Evolutionary conservation across 2,888 invertebrate genomes (phyloP).

Genomic region (Flexamia atlantica): DNA sequence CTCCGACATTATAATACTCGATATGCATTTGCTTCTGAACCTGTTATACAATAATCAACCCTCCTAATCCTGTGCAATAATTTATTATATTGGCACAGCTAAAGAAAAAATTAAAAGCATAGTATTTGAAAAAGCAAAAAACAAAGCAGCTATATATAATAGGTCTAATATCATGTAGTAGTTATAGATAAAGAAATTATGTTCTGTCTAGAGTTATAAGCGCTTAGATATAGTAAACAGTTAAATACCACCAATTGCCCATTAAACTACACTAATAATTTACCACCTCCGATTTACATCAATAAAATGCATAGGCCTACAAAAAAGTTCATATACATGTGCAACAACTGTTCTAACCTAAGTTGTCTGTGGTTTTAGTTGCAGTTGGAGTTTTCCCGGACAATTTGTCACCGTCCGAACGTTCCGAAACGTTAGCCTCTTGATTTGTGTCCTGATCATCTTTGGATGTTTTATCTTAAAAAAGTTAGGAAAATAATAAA

Average conservation of each 20-base stretch:
- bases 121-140: too few relatives aligned
- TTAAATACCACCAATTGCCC: not conserved
- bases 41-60: too few relatives aligned
- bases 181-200: too few relatives aligned
- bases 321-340: not conserved
- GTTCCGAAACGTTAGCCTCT: conserved; percentile 5
- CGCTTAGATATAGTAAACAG: not conserved
- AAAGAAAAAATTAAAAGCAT: too few relatives aligned
- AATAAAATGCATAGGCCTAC: not conserved
- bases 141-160: too few relatives aligned
- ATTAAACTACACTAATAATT: not conserved
- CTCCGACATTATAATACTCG: too few relatives aligned
- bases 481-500: conserved; percentile 27
- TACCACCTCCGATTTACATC: not conserved
- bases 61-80: too few relatives aligned
- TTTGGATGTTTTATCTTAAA: conserved; percentile 24
- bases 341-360: not conserved
- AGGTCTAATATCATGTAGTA: too few relatives aligned
- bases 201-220: not conserved
- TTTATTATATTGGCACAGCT: too few relatives aligned
- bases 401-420: not conserved
- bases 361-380: not conserved
- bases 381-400: not conserved
- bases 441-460: not conserved
- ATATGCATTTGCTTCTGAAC: too few relatives aligned